A percentile compares a stretch with the other conserved stretches of the same genome.
Conservation (phyloP, 1,140 invertebrate genomes). For the Cyclina sinensis region DNA sequence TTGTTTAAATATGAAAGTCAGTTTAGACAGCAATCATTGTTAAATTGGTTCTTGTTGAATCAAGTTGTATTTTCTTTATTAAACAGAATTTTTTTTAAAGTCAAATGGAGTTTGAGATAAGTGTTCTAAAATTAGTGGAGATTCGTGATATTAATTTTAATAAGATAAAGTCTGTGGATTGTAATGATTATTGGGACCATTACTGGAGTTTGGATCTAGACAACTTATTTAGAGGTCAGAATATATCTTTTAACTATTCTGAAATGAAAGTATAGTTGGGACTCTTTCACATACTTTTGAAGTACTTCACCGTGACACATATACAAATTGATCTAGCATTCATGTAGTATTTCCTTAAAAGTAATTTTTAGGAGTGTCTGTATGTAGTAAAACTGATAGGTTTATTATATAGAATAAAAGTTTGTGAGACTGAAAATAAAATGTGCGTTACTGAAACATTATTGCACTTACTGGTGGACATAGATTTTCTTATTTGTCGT, state of each 20-base stretch:
- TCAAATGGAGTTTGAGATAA: slow-evolving; percentile 52
- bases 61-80: too few species aligned
- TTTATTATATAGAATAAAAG: neutral
- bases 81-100: too few species aligned
- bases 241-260: too few species aligned
- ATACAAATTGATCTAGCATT: too few species aligned
- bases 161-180: neutral
- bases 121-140: slow-evolving; percentile 31
- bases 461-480: too few species aligned
- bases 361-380: neutral
- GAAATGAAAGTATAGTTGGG: too few species aligned
- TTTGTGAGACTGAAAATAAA: neutral
- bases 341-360: neutral
- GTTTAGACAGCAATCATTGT: neutral
- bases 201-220: slow-evolving; percentile 53
- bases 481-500: too few species aligned
- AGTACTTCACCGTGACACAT: slow-evolving; percentile 24
- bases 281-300: neutral
- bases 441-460: neutral
- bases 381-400: neutral
- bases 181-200: slow-evolving; percentile 42
- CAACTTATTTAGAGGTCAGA: slow-evolving; percentile 21
- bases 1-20: neutral
- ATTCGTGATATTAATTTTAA: slow-evolving; percentile 40
- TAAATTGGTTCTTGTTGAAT: neutral